phyloP scores from a whole-genome alignment of 2,113 vertebrate species.

The Rhabdomys dilectus region DNA sequence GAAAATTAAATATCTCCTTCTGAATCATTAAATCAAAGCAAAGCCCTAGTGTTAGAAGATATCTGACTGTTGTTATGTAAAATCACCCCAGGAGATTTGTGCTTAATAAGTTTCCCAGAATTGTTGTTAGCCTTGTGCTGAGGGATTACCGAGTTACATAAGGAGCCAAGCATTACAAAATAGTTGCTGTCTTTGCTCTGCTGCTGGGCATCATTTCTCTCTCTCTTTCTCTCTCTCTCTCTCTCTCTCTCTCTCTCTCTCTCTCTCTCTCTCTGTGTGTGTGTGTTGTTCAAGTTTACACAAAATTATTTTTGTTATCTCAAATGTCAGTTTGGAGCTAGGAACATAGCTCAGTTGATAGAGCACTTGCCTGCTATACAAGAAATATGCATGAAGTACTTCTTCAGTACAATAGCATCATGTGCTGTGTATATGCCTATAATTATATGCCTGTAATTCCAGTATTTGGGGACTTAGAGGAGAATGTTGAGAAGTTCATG shows the following conservation, averaged over 20 bases:
- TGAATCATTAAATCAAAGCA: slow-evolving; percentile 62
- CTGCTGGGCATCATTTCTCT: not conserved
- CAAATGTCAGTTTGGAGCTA: not conserved
- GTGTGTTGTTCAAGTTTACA: not conserved
- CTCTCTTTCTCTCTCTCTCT: not conserved
- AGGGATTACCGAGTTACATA: slow-evolving; percentile 37
- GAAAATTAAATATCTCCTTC: slow-evolving; percentile 54
- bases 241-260: not conserved
- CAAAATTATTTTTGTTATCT: slow-evolving; percentile 4
- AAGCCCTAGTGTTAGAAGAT: slow-evolving; percentile 62
- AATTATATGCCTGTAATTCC: not conserved
- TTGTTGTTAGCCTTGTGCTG: slow-evolving; percentile 41
- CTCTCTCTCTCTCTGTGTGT: not conserved
- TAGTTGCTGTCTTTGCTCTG: not conserved
- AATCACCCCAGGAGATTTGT: slow-evolving; percentile 69
- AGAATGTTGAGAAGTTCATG: not conserved
- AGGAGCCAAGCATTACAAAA: not conserved
- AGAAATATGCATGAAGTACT: not conserved
- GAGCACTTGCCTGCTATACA: not conserved
- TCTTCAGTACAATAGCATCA: not conserved
- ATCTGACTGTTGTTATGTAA: slow-evolving; percentile 54
- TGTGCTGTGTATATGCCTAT: too few species aligned
- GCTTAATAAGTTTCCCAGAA: slow-evolving; percentile 62
- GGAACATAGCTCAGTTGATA: not conserved
- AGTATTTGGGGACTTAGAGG: not conserved